Percentiles rank a stretch among this genome's conserved stretches.
phyloP scores from a whole-genome alignment of 2,888 invertebrate genomes.

The Doris montereyensis region DNA sequence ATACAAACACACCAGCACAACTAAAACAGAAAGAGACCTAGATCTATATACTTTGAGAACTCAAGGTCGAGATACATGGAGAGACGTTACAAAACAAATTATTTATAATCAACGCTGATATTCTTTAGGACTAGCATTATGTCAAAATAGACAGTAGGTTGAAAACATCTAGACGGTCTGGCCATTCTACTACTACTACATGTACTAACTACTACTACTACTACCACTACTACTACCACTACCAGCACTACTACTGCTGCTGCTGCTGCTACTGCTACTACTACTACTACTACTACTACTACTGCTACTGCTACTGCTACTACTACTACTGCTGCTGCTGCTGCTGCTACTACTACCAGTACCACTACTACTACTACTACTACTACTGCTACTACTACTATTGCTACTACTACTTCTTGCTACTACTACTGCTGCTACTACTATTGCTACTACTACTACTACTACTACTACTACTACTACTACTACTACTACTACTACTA shows the following conservation, averaged over 20 bases:
- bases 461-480: background rate
- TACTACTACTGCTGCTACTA: background rate
- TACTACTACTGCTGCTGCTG: slow-evolving; percentile 25
- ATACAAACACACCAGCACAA: no score
- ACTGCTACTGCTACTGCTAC: slow-evolving; percentile 6
- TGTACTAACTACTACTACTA: background rate
- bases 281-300: slow-evolving; percentile 10
- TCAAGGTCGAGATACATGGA: no score
- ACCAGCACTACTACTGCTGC: background rate
- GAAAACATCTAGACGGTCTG: no score
- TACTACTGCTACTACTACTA: slow-evolving; percentile 6
- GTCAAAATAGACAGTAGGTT: no score
- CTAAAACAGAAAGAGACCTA: no score
- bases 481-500: slow-evolving; percentile 10
- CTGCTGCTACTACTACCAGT: slow-evolving; percentile 12
- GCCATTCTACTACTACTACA: background rate
- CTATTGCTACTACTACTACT: background rate
- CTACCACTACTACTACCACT: slow-evolving; percentile 11
- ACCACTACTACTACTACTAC: slow-evolving; percentile 2
- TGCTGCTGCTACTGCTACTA: slow-evolving; percentile 18
- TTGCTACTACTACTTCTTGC: background rate
- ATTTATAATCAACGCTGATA: no score
- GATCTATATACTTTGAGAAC: no score
- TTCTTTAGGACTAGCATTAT: no score
- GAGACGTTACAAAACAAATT: background rate